Base-by-base conservation (phyloP, 2,888 invertebrate species). In the Neria commutata region DNA sequence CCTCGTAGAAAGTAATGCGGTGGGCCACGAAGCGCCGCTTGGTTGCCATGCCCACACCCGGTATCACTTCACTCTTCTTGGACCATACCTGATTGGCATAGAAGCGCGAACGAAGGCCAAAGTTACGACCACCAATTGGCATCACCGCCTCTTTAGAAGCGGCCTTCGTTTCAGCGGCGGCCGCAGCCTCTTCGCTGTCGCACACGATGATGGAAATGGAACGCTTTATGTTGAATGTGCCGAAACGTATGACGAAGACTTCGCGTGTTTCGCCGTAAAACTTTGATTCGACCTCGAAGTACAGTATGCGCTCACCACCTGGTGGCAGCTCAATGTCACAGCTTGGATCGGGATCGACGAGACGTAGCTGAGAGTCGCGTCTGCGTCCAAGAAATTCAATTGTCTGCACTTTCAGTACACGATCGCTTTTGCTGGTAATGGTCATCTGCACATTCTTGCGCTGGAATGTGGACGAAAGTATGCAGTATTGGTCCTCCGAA, bases 21-120 rank as follows among this genome's bases (percentile, higher is more conserved):
- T 84, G 81, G 11, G 85, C 80, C 21, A 88, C 72, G 80, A 93
- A 93, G 40, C 88, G 83, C 4, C 89, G 84, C 11, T 83, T 74
- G 61, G 82, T 85, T 1, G 67, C 66, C 0, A 83, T 70, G 52
- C 75, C 83, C 16, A 87, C 83, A 5, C 92, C 92, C 29, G 83
- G 84, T 46, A 87, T 70, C 45, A 81, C 68, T 14, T 73, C 60
- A 2, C 71, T 56, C 50, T 77, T 66, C 10, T 59, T 71, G 1
- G 71, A 65, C 74, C 74, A 78, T 17, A 81, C 72, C 51, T 74
- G 67, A 57, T 74, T 67, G 24, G 81, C 70, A 58, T 79, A 76
- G 29, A 60, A 49, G 0, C 77, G 73, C 0, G 71, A 69, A 1
- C 73, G 70, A 26, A 72, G 69, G 0, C 17, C 24, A 4, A 40